A percentile compares a stretch with the other conserved stretches of the same genome.
Conservation (phyloP, 30 jellyfish, hydroid and myxozoan species). For the Pseudorhiza aurosa region DNA sequence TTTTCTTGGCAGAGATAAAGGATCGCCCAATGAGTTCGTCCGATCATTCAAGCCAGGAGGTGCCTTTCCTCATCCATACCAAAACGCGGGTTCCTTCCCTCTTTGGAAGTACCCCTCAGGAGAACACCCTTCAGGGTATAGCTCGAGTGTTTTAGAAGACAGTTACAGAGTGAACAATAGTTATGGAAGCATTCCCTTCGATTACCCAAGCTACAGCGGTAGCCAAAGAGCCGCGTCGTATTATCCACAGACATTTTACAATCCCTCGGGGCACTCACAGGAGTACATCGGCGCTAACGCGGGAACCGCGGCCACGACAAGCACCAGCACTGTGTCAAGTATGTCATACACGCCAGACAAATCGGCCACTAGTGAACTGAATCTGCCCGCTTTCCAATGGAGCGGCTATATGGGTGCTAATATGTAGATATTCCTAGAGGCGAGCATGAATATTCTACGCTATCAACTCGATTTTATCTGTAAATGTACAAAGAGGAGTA, state of each 20-base stretch:
- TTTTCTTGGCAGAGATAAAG: constrained; percentile 89
- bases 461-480: constrained; percentile 66
- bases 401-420: constrained; percentile 96
- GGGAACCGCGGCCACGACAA: constrained; percentile 74
- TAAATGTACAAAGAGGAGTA: constrained; percentile 40
- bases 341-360: constrained; percentile 90
- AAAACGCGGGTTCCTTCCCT: constrained; percentile 79
- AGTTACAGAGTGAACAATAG: constrained; percentile 84
- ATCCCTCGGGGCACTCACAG: constrained; percentile 87
- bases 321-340: constrained; percentile 90
- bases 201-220: constrained; percentile 83
- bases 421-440: constrained; percentile 59
- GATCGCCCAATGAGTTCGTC: constrained; percentile 88
- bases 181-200: constrained; percentile 87
- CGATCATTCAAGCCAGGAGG: constrained; percentile 93
- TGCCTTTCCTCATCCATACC: constrained; percentile 89
- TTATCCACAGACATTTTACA: constrained; percentile 90
- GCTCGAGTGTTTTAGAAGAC: constrained; percentile 80
- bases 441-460: constrained; percentile 47
- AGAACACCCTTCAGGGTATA: constrained; percentile 72
- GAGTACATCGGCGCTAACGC: constrained; percentile 75
- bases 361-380: constrained; percentile 80
- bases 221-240: constrained; percentile 83
- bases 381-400: constrained; percentile 93
- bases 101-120: constrained; percentile 94